phyloP scores from a whole-genome alignment of 2,113 vertebrate genomes.

The Apteryx owenii region DNA sequence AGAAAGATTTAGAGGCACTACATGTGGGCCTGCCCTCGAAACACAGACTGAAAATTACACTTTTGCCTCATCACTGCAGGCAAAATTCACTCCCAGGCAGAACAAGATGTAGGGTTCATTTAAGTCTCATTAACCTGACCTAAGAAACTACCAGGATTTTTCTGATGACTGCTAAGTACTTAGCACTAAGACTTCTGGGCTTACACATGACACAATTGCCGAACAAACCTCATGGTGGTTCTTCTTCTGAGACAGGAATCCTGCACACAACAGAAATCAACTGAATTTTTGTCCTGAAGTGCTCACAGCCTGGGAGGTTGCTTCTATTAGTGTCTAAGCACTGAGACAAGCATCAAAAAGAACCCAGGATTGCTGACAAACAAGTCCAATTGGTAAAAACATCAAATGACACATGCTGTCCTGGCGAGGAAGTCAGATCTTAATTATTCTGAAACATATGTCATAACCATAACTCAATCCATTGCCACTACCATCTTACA shows the following conservation, averaged over 20 bases:
- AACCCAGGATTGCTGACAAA: slow-evolving; percentile 10
- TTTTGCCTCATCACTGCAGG: not conserved
- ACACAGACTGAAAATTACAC: not conserved
- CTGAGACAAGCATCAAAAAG: not conserved
- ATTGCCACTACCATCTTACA: not conserved
- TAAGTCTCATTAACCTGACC: not conserved
- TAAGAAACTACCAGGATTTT: not conserved
- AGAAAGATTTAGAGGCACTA: not conserved
- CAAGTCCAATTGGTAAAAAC: not conserved
- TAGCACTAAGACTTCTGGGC: not conserved
- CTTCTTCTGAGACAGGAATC: not conserved
- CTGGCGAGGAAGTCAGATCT: not conserved
- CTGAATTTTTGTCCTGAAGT: not conserved
- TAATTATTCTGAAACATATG: not conserved
- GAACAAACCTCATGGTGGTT: not conserved
- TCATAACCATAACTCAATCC: not conserved
- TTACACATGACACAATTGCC: fast-evolving
- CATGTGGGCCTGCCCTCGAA: not conserved
- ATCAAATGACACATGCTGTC: not conserved
- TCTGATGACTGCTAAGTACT: not conserved
- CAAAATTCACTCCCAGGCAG: not conserved
- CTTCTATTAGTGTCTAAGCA: not conserved
- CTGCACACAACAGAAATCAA: not conserved
- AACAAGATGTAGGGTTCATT: not conserved
- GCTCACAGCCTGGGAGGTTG: not conserved